A percentile compares a stretch with the other conserved stretches of the same genome.
These are phyloP conservation scores for Sebastes paucispinis DNA, from an alignment of 2,797 vertebrate genomes.

Conservation along the genomic window DNA sequence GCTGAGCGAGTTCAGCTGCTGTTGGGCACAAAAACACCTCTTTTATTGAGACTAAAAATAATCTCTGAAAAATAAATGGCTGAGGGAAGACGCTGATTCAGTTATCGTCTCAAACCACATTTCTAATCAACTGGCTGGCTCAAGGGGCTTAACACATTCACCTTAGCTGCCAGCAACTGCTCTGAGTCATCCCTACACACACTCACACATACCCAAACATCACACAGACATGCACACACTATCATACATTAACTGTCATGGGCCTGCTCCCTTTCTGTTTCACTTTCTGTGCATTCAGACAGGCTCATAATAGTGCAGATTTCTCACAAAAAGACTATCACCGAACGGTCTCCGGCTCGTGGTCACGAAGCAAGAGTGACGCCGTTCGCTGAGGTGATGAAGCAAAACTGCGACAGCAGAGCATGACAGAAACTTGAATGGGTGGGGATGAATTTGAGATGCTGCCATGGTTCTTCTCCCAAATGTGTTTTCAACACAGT, in stretches of 20 bases:
- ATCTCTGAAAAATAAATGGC: constrained; percentile 5
- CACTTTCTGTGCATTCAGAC: background rate
- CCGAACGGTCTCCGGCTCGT: constrained; percentile 21
- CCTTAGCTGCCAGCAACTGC: constrained; percentile 39
- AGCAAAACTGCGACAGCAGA: constrained; percentile 13
- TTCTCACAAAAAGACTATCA: constrained; percentile 16
- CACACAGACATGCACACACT: background rate
- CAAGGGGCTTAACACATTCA: constrained; percentile 55
- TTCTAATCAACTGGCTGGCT: constrained; percentile 58
- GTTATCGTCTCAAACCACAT: constrained; percentile 61
- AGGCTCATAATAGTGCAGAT: constrained; percentile 20
- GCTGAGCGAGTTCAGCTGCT: background rate
- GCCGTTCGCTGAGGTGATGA: constrained; percentile 12
- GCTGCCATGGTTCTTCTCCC: background rate
- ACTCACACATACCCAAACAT: background rate
- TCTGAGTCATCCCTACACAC: constrained; percentile 55
- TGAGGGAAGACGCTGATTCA: constrained; percentile 39
- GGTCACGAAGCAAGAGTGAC: constrained; percentile 1
- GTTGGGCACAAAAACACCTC: background rate
- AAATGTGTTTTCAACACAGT: background rate
- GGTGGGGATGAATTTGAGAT: constrained; percentile 7
- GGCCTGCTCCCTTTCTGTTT: background rate
- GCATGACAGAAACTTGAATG: background rate
- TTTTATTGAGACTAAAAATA: constrained; percentile 42
- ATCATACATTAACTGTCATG: background rate